These are phyloP conservation scores for Heterotilapia buettikoferi DNA, from an alignment of 2,113 vertebrate genomes.

Conservation along the genomic window DNA sequence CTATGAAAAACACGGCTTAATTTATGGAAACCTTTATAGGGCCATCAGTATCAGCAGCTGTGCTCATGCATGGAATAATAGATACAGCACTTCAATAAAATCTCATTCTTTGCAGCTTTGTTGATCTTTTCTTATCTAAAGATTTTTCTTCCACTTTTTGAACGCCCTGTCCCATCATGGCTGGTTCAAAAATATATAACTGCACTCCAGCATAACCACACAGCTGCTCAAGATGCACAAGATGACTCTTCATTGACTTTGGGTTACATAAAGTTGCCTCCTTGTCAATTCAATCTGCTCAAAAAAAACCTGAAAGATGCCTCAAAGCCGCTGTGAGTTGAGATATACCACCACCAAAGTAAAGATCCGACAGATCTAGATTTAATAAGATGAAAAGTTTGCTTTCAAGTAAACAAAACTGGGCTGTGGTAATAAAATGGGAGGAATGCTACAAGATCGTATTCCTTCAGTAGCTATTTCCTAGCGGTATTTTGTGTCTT, in stretches of 20 bases:
- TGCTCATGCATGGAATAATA: neutral
- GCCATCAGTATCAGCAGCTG: neutral
- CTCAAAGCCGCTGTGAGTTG: neutral
- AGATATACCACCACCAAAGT: neutral
- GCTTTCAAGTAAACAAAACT: neutral
- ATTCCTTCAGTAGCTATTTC: fast-evolving
- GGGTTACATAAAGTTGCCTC: neutral
- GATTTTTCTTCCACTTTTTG: neutral
- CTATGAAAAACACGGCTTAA: neutral
- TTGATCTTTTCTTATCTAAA: neutral
- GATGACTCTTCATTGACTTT: neutral
- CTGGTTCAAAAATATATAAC: neutral
- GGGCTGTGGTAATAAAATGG: neutral
- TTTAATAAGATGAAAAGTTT: neutral
- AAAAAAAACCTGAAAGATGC: fast-evolving
- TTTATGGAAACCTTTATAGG: neutral
- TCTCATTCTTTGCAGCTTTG: neutral
- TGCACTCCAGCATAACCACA: neutral
- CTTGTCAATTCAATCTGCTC: neutral
- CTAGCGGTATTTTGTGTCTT: fast-evolving
- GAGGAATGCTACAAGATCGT: neutral
- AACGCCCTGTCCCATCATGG: neutral
- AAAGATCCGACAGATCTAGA: fast-evolving
- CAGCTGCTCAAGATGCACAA: neutral
- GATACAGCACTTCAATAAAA: fast-evolving